Evolutionary conservation across 1,140 invertebrate species (phyloP), one percentile per base, ranked within the genome.

Genomic region (Drosophila repletoides): DNA sequence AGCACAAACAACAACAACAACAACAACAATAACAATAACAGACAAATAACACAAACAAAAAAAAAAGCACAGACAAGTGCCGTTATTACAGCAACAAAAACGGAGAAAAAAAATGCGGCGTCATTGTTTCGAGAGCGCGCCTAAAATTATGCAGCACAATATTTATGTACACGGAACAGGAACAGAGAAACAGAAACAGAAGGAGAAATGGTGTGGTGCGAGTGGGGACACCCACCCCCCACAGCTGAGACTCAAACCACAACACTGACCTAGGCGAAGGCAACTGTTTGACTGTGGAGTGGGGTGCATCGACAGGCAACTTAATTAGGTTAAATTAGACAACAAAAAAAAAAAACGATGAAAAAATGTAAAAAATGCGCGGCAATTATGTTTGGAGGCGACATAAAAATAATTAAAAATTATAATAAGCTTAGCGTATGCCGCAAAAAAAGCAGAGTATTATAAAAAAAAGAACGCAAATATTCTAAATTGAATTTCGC

Each of bases 301-400:
- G 36, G 14, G 36, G 41, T n/a, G 6, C 31, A 17, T 12, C 24
- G 34, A 33, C 2, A 15, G 29, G 58, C 48, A 68, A 65, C 80
- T 72, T 79, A 84, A 84, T 84, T 84, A 86, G 80, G 66, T 73
- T 69, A 84, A 84, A 86, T 86, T 72, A 66, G 72, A 56, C 60
- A 53, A 31, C n/a, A 19, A 26, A 21, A 36, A 33, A 19, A n/a
- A 10, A 22, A 7, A 28, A 21, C 0, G 19, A 1, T 4, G 12
- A 34, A 24, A 29, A 34, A 46, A 33, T 41, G 29, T 52, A 26
- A 69, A 68, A 72, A 76, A 72, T 51, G 33, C 26, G 58, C 31
- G 51, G 40, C 55, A 60, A 67, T 43, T 45, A 58, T 51, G 51
- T 14, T n/a, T n/a, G 38, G 21, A 52, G 51, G 34, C 36, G 26